Evolutionary conservation across 53 echinoderm and acorn worm genomes (phyloP), one percentile per base, ranked within the genome.

Genomic region (Mesocentrotus franciscanus): DNA sequence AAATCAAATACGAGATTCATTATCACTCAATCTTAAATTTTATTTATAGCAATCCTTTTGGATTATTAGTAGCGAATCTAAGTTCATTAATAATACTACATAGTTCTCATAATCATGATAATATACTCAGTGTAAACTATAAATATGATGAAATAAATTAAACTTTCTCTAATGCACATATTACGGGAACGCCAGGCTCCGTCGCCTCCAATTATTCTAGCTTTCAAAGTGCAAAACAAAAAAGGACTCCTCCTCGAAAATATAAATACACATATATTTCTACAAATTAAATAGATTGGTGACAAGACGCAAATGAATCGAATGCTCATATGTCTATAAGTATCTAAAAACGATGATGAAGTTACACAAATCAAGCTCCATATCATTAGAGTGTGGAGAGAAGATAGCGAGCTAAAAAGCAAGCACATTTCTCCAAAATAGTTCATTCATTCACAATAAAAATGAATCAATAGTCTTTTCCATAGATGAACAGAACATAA

Each of bases 91-190:
- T 94, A 85, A 87, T 71, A 85, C 85, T 85, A 94, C 87, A 94
- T 66, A 85, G 39, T 94, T 85, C 55, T 93, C 60, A 93, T 81
- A 61, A 81, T 85, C 56, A 59, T 39, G 55, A 94, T 85, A 89
- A 87, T 87, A 85, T 68, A 62, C 68, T 94, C 79, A 83, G 61
- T 83, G 79, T 78, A 78, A 79, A 83, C 93, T 93, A 78, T 93
- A 93, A 60, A 81, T 93, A 93, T 74, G 75, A 93, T 81, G 93
- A 93, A 93, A 93, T 93, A 93, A 93, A 93, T 93, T 93, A 93
- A 93, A 81, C 55, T 81, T 93, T 92, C 27, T 57, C 93, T 93
- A 93, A 57, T 93, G 93, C 93, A 93, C 93, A 83, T 93, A 24
- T 78, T 61, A 93, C 55, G 2, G 66, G 93, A 93, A 93, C 93